Evolutionary conservation across 2,888 invertebrate genomes (phyloP).

Genomic region (Pollenia griseotomentosa): DNA sequence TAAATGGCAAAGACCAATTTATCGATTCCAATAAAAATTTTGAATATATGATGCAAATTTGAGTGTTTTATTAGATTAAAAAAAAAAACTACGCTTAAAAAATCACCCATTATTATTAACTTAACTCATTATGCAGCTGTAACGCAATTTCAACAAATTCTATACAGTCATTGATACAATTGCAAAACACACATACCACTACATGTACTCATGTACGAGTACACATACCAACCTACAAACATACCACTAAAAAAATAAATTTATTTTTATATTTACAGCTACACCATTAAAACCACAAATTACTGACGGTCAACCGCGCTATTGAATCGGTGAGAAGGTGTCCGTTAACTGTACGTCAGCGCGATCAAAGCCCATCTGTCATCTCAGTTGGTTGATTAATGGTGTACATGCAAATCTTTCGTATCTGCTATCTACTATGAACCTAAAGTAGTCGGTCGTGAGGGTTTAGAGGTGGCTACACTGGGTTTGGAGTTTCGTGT

Average conservation of each 20-base stretch:
- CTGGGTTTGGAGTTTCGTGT: conserved; percentile 92
- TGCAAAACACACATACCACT: not conserved
- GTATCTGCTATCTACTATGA: conserved; percentile 85
- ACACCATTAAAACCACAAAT: conserved; percentile 93
- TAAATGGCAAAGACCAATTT: no score
- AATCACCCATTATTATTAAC: no score
- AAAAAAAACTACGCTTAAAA: no score
- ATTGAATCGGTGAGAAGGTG: conserved; percentile 92
- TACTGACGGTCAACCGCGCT: conserved; percentile 91
- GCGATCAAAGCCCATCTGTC: conserved; percentile 92
- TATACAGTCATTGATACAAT: conserved; percentile 43
- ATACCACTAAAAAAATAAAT: not conserved
- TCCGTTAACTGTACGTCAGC: conserved; percentile 94
- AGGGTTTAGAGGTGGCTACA: conserved; percentile 90
- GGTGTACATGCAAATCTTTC: conserved; percentile 89
- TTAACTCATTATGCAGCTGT: conserved; percentile 40
- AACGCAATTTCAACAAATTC: conserved; percentile 10
- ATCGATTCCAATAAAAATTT: no score
- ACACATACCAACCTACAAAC: not conserved
- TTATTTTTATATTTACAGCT: conserved; percentile 85
- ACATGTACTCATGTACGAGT: not conserved
- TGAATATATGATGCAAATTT: no score
- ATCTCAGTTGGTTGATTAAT: conserved; percentile 94
- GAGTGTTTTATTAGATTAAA: no score
- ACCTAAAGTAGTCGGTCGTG: conserved; percentile 85